These are phyloP conservation scores for Condylostylus longicornis DNA, from an alignment of 1,140 invertebrate genomes.

Conservation along the genomic window DNA sequence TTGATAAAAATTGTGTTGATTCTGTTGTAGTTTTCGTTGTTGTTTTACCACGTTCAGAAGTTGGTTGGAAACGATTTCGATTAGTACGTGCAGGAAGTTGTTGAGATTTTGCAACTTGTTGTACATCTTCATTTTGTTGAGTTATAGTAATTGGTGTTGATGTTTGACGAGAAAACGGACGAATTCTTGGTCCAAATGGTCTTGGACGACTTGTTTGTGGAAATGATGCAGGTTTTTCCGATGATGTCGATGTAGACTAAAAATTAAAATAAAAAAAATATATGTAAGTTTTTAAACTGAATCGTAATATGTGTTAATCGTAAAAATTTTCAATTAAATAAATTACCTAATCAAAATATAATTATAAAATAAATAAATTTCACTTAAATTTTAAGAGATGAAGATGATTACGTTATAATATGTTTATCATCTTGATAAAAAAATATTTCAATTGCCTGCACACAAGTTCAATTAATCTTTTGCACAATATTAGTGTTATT, in stretches of 20 bases:
- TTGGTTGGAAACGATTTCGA: slow-evolving; percentile 24
- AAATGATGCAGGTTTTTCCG: slow-evolving; percentile 19
- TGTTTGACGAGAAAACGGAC: background rate
- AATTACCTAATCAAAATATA: too few species aligned
- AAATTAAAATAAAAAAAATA: background rate
- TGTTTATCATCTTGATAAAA: too few species aligned
- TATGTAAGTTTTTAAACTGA: too few species aligned
- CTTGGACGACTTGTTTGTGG: slow-evolving; percentile 11
- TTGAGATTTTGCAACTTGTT: slow-evolving; percentile 1
- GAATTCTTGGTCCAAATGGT: background rate
- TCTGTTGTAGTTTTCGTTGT: slow-evolving; percentile 6
- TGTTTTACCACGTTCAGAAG: slow-evolving; percentile 5
- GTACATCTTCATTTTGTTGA: slow-evolving; percentile 7
- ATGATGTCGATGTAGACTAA: slow-evolving; percentile 16
- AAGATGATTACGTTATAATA: too few species aligned
- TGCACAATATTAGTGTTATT: too few species aligned
- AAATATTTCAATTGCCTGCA: too few species aligned
- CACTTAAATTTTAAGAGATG: too few species aligned
- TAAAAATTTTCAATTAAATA: too few species aligned
- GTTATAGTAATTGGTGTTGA: slow-evolving; percentile 1
- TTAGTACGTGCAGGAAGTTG: slow-evolving; percentile 12
- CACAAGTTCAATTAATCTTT: too few species aligned
- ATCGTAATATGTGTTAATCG: too few species aligned
- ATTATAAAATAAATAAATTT: too few species aligned
- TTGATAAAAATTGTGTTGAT: slow-evolving; percentile 14